Base-by-base conservation (phyloP, 2,113 vertebrate species). In the Gymnarchus niloticus region DNA sequence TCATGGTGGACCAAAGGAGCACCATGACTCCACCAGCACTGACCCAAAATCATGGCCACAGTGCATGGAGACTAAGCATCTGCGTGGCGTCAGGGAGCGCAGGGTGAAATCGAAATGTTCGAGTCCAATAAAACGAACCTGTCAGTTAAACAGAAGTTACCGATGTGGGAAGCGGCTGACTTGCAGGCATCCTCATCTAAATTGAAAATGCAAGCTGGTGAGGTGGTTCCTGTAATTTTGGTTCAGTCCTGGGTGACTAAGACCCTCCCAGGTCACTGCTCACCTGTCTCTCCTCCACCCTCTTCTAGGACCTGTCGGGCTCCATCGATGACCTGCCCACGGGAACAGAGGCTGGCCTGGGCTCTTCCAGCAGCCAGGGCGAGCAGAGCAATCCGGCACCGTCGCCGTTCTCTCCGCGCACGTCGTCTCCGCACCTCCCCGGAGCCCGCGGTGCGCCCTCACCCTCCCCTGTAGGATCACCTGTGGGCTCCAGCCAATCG, bases 311-410 rank as follows among this genome's bases (percentile, higher is more conserved):
- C 92, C 94, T 99, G 90, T 98, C 97, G 87, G 97, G 97, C 92
- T 97, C 97, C 80, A 98, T 99, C 85, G 97, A 98, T 0, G 97
- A 99, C 93, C 96, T 98, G 90, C 97, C 97, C 87, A 98, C 97
- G 0, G 97, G 97, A 92, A 97, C 97, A 0, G 97, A 99, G 92
- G 96, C 95, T 3, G 94, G 96, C 0, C 89, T 97, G 91, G 97
- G 96, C 91, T 97, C 96, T 87, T 96, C 94, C 0, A 96, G 97
- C 91, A 97, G 96, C 93, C 97, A 98, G 84, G 97, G 96, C 48
- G 97, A 98, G 88, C 96, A 96, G 91, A 93, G 95, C 91, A 97
- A 97, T 91, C 97, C 97, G 25, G 96, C 96, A 33, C 97, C 97
- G 93, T 98, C 97, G 19, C 97, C 97, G 0, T 98, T 98, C 93